Evolutionary conservation across 2,888 invertebrate genomes (phyloP).

Genomic region (Ectropis crepuscularia): DNA sequence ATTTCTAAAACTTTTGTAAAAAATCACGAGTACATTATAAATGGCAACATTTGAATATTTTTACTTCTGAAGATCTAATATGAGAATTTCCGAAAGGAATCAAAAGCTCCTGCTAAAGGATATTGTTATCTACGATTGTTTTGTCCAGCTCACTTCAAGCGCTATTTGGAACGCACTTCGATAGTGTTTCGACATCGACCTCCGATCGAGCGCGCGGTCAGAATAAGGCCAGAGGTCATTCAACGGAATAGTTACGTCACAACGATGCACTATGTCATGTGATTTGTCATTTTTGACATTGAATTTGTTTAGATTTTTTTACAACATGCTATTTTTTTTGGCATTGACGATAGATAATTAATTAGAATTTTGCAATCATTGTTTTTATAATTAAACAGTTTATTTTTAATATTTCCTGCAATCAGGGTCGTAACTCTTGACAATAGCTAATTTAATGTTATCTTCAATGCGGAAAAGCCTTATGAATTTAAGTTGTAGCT

Average conservation of each 20-base stretch:
- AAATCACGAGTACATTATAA: too few species aligned
- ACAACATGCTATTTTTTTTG: slow-evolving; percentile 6
- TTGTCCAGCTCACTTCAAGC: neutral
- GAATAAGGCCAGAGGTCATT: slow-evolving; percentile 43
- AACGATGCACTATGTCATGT: slow-evolving; percentile 29
- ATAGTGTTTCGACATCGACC: slow-evolving; percentile 40
- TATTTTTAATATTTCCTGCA: neutral
- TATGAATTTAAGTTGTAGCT: too few species aligned
- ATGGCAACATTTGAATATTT: too few species aligned
- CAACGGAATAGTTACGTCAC: slow-evolving; percentile 38
- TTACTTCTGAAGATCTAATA: too few species aligned
- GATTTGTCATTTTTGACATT: slow-evolving; percentile 30
- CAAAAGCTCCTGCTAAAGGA: too few species aligned
- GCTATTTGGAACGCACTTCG: slow-evolving; percentile 24
- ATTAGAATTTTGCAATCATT: neutral
- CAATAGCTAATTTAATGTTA: slow-evolving; percentile 1
- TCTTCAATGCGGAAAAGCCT: too few species aligned
- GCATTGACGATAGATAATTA: slow-evolving; percentile 10
- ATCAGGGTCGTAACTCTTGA: neutral
- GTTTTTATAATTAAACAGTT: slow-evolving; percentile 5
- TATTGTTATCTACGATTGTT: too few species aligned
- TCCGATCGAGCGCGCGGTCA: slow-evolving; percentile 33
- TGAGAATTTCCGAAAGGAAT: too few species aligned
- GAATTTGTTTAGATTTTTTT: slow-evolving; percentile 26
- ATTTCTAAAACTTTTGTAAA: too few species aligned